phyloP scores from a whole-genome alignment of 2,113 vertebrate genomes.

The Dipodomys merriami region DNA sequence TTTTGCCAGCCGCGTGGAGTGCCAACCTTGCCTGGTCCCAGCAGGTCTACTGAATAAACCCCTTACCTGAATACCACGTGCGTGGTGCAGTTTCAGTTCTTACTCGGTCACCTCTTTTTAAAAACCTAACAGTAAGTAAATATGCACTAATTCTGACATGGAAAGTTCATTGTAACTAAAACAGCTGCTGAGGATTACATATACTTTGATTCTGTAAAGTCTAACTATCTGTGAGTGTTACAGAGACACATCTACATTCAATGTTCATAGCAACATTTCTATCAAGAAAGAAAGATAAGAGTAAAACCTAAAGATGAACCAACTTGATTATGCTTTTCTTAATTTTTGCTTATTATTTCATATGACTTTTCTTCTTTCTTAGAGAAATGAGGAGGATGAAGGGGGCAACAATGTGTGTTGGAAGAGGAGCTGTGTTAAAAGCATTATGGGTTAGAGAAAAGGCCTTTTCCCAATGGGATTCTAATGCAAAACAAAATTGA shows the following conservation, averaged over 20 bases:
- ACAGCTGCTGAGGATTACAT: background rate
- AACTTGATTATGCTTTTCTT: background rate
- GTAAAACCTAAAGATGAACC: background rate
- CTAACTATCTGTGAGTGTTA: background rate
- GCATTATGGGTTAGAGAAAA: background rate
- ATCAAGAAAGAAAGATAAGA: conserved; percentile 27
- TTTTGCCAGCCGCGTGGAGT: too few species aligned
- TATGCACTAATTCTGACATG: background rate
- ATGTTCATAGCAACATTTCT: background rate
- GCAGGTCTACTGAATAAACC: too few species aligned
- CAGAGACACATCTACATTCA: background rate
- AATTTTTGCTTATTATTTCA: conserved; percentile 20
- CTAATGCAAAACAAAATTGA: conserved; percentile 49
- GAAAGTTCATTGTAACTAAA: conserved; percentile 38
- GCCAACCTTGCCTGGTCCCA: too few species aligned
- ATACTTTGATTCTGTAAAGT: background rate
- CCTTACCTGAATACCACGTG: too few species aligned
- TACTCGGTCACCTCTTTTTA: too few species aligned
- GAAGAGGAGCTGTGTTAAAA: conserved; percentile 44
- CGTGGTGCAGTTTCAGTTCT: too few species aligned
- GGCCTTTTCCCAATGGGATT: background rate
- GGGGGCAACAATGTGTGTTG: conserved; percentile 24
- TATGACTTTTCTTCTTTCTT: conserved; percentile 37
- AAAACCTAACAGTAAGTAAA: too few species aligned
- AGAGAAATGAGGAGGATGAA: background rate